These are phyloP conservation scores for Pseudolaguvia tuberculata DNA, from an alignment of 2,113 vertebrate genomes.

Conservation along the genomic window DNA sequence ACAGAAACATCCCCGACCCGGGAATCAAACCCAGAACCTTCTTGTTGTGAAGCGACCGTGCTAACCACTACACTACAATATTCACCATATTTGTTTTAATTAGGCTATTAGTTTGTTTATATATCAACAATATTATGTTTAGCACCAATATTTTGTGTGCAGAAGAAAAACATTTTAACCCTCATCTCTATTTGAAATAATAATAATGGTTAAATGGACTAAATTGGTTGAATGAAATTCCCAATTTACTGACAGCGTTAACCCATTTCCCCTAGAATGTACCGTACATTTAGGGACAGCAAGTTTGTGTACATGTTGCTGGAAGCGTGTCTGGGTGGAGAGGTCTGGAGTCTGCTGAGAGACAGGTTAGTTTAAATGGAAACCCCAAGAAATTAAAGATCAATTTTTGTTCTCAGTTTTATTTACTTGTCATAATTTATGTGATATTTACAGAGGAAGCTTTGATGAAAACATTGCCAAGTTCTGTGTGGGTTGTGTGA, in stretches of 20 bases:
- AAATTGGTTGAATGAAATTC: neutral
- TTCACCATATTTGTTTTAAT: neutral
- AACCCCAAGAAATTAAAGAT: neutral
- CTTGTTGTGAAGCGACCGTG: no score
- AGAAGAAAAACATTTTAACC: neutral
- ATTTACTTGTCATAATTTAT: neutral
- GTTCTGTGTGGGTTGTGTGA: constrained; percentile 88
- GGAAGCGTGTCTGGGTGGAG: constrained; percentile 72
- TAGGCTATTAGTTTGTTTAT: neutral
- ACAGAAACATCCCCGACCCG: no score
- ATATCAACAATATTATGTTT: neutral
- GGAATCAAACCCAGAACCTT: no score
- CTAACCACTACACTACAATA: no score
- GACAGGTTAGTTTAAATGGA: constrained; percentile 58
- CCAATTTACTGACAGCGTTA: neutral
- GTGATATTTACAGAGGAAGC: constrained; percentile 71
- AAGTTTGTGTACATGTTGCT: constrained; percentile 74
- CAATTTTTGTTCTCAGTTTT: neutral
- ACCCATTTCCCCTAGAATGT: constrained; percentile 54
- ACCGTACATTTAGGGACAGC: constrained; percentile 67
- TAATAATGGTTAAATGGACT: neutral
- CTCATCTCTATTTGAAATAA: neutral
- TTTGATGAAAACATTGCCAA: constrained; percentile 86
- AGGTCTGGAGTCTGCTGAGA: constrained; percentile 72
- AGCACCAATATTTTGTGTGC: neutral